Evolutionary conservation across 2,797 vertebrate species (phyloP).

Genomic region (Dallia pectoralis): DNA sequence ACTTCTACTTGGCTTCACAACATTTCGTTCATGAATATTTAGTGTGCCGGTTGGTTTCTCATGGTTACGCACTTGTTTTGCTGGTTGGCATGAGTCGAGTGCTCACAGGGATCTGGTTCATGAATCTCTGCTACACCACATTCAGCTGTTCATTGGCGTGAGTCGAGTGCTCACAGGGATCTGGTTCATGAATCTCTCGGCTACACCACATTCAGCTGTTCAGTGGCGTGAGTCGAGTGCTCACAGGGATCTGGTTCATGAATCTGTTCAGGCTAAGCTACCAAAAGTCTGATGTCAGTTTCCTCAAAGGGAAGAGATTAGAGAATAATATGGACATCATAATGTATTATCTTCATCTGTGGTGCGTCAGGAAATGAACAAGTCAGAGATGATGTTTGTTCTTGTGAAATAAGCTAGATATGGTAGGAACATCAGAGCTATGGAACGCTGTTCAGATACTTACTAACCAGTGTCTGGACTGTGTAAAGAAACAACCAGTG

Average conservation of each 20-base stretch:
- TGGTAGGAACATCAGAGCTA: constrained; percentile 39
- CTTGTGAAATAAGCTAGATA: constrained; percentile 46
- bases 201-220: constrained; percentile 1
- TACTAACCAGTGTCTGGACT: constrained; percentile 12
- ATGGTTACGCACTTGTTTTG: constrained; percentile 10
- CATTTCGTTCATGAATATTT: background rate
- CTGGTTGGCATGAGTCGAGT: background rate
- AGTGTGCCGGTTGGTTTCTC: constrained; percentile 4
- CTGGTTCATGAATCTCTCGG: background rate
- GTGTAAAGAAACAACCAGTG: constrained; percentile 36
- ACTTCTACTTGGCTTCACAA: constrained; percentile 1
- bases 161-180: too few species aligned
- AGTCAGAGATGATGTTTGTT: constrained; percentile 51
- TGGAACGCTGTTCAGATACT: constrained; percentile 10
- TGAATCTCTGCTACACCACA: background rate
- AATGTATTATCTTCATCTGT: constrained; percentile 39
- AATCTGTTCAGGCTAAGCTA: constrained; percentile 25
- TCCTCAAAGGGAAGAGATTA: constrained; percentile 53
- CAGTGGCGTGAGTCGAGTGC: too few species aligned
- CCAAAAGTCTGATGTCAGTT: constrained; percentile 73
- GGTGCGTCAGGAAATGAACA: constrained; percentile 30
- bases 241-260: background rate
- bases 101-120: background rate
- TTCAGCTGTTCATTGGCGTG: too few species aligned
- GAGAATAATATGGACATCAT: constrained; percentile 52